Evolutionary conservation across 2,113 vertebrate genomes (phyloP), one percentile per base, ranked within the genome.

Genomic region (Microtus oregoni): DNA sequence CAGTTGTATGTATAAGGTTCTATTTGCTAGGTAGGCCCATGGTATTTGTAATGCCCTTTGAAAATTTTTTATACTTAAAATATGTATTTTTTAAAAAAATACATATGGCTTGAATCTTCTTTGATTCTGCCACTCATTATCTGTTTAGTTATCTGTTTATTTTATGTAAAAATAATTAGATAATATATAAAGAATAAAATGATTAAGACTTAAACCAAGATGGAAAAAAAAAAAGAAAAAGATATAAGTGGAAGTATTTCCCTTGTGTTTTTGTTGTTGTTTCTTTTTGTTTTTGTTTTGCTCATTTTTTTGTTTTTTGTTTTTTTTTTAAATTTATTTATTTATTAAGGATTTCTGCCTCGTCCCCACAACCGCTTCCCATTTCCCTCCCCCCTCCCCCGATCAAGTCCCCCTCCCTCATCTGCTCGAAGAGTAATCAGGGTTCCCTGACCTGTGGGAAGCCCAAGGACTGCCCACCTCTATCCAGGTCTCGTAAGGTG

Each of bases 131-230:
- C 61, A 55, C 4, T 38, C 20, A 58, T 38, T 15, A 65, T 8
- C 52, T 89, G 9, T 72, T 81, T 28, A 77, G 24, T 44, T 76
- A 10, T 3, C 24, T 35, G 11, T 61, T 19, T 87, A 90, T 91
- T 96, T 76, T 91, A n/a, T 50, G 9, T 58, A 22, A 76, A 86
- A 96, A 78, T 88, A 83, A 93, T 89, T 92, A 44, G 52, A 76
- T 67, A 52, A 15, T 73, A 30, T 41, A 75, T 70, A 61, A 77
- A 58, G 15, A 38, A 73, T 44, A 72, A 72, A n/a, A n/a, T 70
- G 3, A 38, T n/a, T 81, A 55, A 11, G 10, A 15, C 14, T 96
- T 75, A 77, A 96, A 50, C 22, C 11, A 72, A 61, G 38, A 32
- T 61, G n/a, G 30, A 61, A 86, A 44, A 75, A 86, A 44, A 75